phyloP scores from a whole-genome alignment of 2,113 vertebrate species.

The Coryphaenoides rupestris region DNA sequence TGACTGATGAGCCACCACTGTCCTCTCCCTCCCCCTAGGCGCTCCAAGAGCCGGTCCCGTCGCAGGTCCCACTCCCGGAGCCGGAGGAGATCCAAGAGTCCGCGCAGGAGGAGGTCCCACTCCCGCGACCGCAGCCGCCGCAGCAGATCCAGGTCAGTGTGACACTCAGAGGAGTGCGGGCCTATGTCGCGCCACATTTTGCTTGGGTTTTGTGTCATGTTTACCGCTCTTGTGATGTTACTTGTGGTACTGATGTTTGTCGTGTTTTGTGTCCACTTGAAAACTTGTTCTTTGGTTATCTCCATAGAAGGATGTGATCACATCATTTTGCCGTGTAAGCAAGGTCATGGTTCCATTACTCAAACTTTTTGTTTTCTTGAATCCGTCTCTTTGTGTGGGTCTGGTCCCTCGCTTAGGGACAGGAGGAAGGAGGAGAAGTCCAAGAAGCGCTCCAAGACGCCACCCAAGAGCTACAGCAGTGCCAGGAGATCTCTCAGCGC shows the following conservation, averaged over 20 bases:
- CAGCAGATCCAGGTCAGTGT: constrained; percentile 83
- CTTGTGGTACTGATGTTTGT: too few species aligned
- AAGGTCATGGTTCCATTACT: background rate
- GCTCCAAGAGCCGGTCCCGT: constrained; percentile 89
- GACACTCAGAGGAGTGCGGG: background rate
- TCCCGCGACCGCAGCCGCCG: constrained; percentile 85
- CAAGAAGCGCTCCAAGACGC: constrained; percentile 96
- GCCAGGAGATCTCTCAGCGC: constrained; percentile 89
- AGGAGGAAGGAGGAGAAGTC: constrained; percentile 95
- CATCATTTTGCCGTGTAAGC: background rate
- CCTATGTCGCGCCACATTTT: too few species aligned
- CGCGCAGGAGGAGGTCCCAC: constrained; percentile 83
- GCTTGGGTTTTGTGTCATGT: background rate
- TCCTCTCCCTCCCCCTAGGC: constrained; percentile 61
- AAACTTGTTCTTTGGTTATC: too few species aligned
- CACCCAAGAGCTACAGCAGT: constrained; percentile 97
- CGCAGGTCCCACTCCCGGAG: constrained; percentile 90
- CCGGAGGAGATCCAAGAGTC: constrained; percentile 91
- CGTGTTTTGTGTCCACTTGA: too few species aligned
- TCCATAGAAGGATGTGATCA: too few species aligned
- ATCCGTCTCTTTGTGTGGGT: background rate
- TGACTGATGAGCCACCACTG: too few species aligned
- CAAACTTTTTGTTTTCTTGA: background rate
- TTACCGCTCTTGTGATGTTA: background rate
- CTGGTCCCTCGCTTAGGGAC: constrained; percentile 72